Conservation (phyloP, 2,888 invertebrate genomes). For the Gastracanthus pulcherrimus region DNA sequence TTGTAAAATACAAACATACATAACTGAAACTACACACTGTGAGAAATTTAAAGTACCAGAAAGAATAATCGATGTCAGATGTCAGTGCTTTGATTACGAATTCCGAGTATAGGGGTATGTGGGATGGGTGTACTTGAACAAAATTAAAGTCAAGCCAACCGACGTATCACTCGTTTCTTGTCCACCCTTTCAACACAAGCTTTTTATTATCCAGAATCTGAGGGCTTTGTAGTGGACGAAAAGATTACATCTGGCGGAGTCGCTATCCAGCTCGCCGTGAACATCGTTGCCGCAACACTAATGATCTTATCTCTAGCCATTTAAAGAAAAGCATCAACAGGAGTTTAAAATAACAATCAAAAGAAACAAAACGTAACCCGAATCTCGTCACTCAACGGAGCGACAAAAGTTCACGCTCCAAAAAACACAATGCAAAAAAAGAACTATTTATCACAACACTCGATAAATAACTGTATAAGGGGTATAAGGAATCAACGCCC, state of each 20-base stretch:
- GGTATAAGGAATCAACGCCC: neutral
- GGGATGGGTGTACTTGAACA: constrained; percentile 53
- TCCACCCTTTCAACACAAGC: constrained; percentile 57
- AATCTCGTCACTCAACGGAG: constrained; percentile 36
- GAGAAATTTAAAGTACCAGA: neutral
- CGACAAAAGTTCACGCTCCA: constrained; percentile 12
- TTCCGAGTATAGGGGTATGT: constrained; percentile 42
- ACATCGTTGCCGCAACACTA: constrained; percentile 73
- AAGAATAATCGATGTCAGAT: neutral
- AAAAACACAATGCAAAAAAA: neutral
- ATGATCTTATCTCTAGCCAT: constrained; percentile 70
- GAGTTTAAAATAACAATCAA: constrained; percentile 1
- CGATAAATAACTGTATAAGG: neutral
- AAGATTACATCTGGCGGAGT: constrained; percentile 70
- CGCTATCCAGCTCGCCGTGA: constrained; percentile 73
- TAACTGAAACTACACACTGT: neutral
- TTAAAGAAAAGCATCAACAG: constrained; percentile 60
- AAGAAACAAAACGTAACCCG: neutral
- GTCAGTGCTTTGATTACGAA: constrained; percentile 14
- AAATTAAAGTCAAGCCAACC: constrained; percentile 39
- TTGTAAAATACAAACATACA: constrained; percentile 14
- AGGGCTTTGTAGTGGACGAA: constrained; percentile 71
- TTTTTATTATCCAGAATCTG: constrained; percentile 75
- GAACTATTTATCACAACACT: neutral
- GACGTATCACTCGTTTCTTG: constrained; percentile 13